A percentile compares a stretch with the other conserved stretches of the same genome.
These are phyloP conservation scores for Cariama cristata DNA, from an alignment of 2,113 vertebrate species.

Conservation along the genomic window DNA sequence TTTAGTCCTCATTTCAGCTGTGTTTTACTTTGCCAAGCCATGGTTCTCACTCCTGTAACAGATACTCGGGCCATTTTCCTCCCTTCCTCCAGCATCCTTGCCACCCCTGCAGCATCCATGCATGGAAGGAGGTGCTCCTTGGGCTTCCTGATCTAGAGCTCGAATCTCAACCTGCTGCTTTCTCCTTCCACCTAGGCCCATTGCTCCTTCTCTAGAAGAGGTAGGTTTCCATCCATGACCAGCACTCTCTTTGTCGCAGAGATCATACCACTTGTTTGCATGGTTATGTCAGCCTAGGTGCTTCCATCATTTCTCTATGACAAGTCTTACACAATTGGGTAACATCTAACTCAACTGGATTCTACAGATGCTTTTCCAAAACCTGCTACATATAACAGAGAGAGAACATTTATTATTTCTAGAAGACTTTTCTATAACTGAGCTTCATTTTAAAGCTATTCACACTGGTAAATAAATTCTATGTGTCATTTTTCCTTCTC, in stretches of 20 bases:
- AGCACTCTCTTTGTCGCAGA: not conserved
- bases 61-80: not conserved
- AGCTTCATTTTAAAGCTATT: not conserved
- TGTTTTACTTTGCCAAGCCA: not conserved
- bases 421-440: not conserved
- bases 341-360: not conserved
- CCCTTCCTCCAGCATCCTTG: not conserved
- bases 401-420: not conserved
- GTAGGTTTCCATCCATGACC: not conserved
- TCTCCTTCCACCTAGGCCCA: not conserved
- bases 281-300: not conserved
- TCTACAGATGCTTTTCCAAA: not conserved
- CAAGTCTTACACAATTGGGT: not conserved
- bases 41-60: not conserved
- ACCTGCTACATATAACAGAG: not conserved
- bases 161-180: not conserved
- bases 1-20: not conserved
- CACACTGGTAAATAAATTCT: not conserved
- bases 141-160: not conserved
- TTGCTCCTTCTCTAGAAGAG: not conserved
- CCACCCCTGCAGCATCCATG: not conserved
- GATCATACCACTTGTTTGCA: accelerated
- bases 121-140: not conserved
- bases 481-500: not conserved
- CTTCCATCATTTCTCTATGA: not conserved